A percentile compares a stretch with the other conserved stretches of the same genome.
Evolutionary conservation across 2,888 invertebrate species (phyloP).

Genomic region (Acleris literana): DNA sequence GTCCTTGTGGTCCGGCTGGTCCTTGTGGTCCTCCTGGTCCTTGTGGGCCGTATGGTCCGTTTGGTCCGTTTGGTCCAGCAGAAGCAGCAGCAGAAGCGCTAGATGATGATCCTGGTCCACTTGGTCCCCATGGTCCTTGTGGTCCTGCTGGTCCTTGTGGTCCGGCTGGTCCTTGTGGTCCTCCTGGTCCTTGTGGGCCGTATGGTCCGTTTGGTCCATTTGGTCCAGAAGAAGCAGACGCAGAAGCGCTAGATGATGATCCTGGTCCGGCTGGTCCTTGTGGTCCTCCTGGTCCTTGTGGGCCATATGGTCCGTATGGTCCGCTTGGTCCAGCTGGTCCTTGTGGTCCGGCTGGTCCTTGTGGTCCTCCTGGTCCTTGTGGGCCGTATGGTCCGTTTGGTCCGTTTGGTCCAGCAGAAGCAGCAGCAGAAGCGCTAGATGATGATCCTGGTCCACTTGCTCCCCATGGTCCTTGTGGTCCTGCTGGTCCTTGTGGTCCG

Average conservation of each 20-base stretch:
- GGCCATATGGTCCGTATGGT: conserved; percentile 22
- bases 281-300: conserved; percentile 15
- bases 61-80: neutral
- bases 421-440: neutral
- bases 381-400: conserved; percentile 7
- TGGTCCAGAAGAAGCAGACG: conserved; percentile 14
- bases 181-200: conserved; percentile 21
- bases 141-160: conserved; percentile 1
- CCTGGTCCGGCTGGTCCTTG: conserved; percentile 21
- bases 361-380: conserved; percentile 7
- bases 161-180: conserved; percentile 1
- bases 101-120: conserved; percentile 20
- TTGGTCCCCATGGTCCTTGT: conserved; percentile 13
- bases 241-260: conserved; percentile 28
- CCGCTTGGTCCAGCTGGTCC: conserved; percentile 24
- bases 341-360: conserved; percentile 22
- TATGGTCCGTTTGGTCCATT: neutral
- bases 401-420: neutral
- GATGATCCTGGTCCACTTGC: conserved; percentile 6
- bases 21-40: conserved; percentile 30
- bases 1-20: conserved; percentile 33
- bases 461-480: neutral
- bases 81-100: neutral
- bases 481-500: conserved; percentile 20
- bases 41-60: conserved; percentile 31